Percentiles rank a stretch among this genome's conserved stretches.
Conservation (phyloP, 2,888 invertebrate species). For the Yponomeuta evonymella region DNA sequence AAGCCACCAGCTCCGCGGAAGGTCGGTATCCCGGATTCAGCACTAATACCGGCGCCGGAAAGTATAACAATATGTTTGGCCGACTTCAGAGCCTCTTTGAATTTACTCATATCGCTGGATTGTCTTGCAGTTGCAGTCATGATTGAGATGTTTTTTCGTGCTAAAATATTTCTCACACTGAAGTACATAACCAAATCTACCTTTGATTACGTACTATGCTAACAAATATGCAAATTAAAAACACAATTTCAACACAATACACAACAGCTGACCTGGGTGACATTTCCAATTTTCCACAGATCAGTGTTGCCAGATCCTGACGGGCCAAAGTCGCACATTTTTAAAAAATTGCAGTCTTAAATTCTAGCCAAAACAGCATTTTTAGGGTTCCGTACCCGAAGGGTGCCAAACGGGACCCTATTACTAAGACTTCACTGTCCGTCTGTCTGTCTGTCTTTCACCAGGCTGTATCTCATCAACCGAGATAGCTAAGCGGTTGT, state of each 20-base stretch:
- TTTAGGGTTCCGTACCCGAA: no score
- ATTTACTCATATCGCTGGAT: constrained; percentile 63
- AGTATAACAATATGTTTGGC: constrained; percentile 81
- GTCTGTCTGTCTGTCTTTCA: no score
- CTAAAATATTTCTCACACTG: constrained; percentile 27
- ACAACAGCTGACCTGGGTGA: neutral
- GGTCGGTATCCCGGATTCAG: constrained; percentile 91
- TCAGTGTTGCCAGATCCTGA: no score
- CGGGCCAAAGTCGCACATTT: no score
- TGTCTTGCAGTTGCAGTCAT: constrained; percentile 35
- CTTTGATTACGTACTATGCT: neutral
- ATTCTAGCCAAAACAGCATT: no score
- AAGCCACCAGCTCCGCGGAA: constrained; percentile 88
- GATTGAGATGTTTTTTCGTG: constrained; percentile 20
- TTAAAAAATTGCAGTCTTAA: no score
- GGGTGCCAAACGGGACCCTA: no score
- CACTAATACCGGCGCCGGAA: constrained; percentile 88
- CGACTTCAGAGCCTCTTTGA: constrained; percentile 74
- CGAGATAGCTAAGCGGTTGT: no score
- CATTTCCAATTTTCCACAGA: no score
- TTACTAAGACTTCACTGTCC: no score
- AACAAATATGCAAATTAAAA: neutral
- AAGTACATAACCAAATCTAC: constrained; percentile 33
- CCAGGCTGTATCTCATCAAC: no score
- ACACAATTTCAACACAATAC: neutral